phyloP scores from a whole-genome alignment of 2,888 invertebrate species.

The Rhimphoctona megacephalus region DNA sequence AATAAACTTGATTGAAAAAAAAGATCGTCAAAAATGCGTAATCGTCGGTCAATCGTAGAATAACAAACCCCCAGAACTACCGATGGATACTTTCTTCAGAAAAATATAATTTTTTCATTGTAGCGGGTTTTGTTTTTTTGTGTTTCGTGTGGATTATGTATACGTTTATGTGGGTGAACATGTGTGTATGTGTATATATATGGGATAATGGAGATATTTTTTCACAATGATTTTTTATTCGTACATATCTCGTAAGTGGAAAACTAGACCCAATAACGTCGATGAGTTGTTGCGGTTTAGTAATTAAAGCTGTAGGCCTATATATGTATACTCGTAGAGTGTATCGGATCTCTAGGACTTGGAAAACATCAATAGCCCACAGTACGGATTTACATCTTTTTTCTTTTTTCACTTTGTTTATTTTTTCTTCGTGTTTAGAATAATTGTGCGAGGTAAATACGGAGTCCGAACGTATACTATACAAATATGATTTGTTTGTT shows the following conservation, averaged over 20 bases:
- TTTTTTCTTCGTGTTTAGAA: constrained; percentile 22
- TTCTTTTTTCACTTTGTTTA: not conserved
- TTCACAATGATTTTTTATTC: constrained; percentile 16
- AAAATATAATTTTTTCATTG: constrained; percentile 31
- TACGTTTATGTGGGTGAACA: constrained; percentile 8
- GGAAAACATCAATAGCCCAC: constrained; percentile 60
- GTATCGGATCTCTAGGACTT: constrained; percentile 41
- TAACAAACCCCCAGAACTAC: not conserved
- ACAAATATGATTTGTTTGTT: constrained; percentile 2
- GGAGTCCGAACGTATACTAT: constrained; percentile 28
- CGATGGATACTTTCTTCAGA: constrained; percentile 16
- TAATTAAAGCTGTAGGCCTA: constrained; percentile 44
- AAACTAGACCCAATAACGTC: constrained; percentile 39
- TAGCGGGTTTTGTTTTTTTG: not conserved
- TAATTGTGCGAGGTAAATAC: constrained; percentile 53
- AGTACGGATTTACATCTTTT: constrained; percentile 44
- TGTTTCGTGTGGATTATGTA: constrained; percentile 14
- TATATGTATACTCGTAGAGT: constrained; percentile 26
- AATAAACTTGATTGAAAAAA: not conserved
- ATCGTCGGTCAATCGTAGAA: constrained; percentile 26
- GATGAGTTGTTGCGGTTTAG: constrained; percentile 31
- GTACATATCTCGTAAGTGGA: constrained; percentile 35
- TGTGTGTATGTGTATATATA: constrained; percentile 1
- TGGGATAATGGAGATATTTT: constrained; percentile 14
- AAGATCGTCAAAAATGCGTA: not conserved